A percentile compares a stretch with the other conserved stretches of the same genome.
phyloP scores from a whole-genome alignment of 2,888 invertebrate genomes.

The Acrobasis repandana region DNA sequence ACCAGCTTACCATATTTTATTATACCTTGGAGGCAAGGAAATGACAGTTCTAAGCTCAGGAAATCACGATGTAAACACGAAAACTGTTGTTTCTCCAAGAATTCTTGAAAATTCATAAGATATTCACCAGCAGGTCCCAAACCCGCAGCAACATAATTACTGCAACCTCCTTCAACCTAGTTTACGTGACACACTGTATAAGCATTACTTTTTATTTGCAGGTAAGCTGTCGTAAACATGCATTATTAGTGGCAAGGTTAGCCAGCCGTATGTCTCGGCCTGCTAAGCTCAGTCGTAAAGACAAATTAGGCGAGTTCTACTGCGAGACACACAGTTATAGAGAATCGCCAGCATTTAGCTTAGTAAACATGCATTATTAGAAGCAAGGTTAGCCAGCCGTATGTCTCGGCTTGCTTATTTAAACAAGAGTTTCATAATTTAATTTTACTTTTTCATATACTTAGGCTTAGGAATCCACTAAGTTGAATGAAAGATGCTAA shows the following conservation, averaged over 20 bases:
- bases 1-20: too few species aligned
- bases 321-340: background rate
- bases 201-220: conserved; percentile 18
- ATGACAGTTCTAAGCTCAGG: too few species aligned
- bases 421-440: too few species aligned
- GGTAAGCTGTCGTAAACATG: conserved; percentile 33
- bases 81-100: background rate
- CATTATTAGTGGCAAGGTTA: conserved; percentile 9
- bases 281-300: background rate
- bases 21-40: too few species aligned
- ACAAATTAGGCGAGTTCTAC: background rate
- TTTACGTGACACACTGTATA: conserved; percentile 7
- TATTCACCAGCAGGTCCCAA: background rate
- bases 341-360: background rate
- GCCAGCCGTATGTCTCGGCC: background rate
- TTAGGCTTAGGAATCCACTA: too few species aligned
- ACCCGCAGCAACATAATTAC: conserved; percentile 5
- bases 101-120: background rate
- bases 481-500: too few species aligned
- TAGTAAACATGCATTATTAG: conserved; percentile 39
- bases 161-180: conserved; percentile 11
- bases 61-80: too few species aligned
- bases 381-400: conserved; percentile 52
- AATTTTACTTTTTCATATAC: too few species aligned
- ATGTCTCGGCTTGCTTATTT: too few species aligned